Percentiles rank a stretch among this genome's conserved stretches.
phyloP scores from a whole-genome alignment of 2,888 invertebrate genomes.

The Sminthurinus aureus region DNA sequence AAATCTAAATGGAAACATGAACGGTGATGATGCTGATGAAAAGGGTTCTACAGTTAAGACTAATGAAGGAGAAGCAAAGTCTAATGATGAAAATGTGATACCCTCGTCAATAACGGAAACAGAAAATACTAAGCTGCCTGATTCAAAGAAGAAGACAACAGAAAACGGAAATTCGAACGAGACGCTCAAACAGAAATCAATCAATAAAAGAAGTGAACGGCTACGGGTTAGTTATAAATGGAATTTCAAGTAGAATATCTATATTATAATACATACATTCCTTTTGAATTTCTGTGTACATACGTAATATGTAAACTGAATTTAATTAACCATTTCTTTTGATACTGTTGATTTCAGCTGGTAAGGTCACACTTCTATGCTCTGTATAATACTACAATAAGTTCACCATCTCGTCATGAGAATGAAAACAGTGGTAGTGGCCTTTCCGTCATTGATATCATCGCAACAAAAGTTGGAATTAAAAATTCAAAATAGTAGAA shows the following conservation, averaged over 20 bases:
- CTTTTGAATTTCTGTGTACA: too few species aligned
- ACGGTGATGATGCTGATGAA: not conserved
- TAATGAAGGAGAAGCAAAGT: not conserved
- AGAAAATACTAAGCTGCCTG: not conserved
- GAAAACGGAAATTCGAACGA: not conserved
- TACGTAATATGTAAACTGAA: too few species aligned
- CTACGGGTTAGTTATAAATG: not conserved
- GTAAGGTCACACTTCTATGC: slow-evolving; percentile 69
- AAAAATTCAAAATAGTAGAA: slow-evolving; percentile 46
- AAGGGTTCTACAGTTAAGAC: not conserved
- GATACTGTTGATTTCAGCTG: slow-evolving; percentile 62
- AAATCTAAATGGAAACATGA: not conserved
- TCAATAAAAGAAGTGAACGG: not conserved
- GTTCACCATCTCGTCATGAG: slow-evolving; percentile 66
- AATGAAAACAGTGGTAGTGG: slow-evolving; percentile 61
- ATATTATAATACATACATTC: too few species aligned
- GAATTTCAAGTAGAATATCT: too few species aligned
- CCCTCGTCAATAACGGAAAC: not conserved
- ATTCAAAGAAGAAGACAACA: not conserved
- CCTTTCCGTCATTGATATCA: slow-evolving; percentile 65
- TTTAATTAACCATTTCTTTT: too few species aligned
- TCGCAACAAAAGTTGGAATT: slow-evolving; percentile 70
- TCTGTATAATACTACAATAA: slow-evolving; percentile 66
- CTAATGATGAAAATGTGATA: slow-evolving; percentile 10
- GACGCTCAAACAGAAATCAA: not conserved